phyloP scores from a whole-genome alignment of 2,113 vertebrate genomes.

The Microcebus murinus region DNA sequence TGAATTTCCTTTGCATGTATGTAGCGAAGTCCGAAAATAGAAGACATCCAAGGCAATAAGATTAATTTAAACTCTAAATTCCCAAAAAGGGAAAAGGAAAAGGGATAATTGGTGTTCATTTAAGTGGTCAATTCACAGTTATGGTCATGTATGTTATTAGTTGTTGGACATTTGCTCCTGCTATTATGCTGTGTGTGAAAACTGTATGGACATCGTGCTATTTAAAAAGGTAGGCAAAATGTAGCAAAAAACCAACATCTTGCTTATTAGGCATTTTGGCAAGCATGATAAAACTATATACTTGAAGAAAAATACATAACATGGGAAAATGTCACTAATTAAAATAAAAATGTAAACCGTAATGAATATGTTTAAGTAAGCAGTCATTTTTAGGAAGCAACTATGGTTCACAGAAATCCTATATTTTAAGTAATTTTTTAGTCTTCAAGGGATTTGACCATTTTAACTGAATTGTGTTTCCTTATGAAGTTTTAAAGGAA shows the following conservation, averaged over 20 bases:
- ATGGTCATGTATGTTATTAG: background rate
- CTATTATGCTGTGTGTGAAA: background rate
- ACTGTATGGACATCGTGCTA: background rate
- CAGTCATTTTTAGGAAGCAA: background rate
- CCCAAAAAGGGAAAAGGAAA: background rate
- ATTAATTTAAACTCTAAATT: conserved; percentile 43
- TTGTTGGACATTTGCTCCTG: background rate
- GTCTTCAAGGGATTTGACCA: background rate
- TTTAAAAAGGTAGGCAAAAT: conserved; percentile 3
- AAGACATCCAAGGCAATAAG: background rate
- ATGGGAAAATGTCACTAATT: background rate
- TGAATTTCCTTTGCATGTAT: background rate
- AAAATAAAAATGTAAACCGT: background rate
- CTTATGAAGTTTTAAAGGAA: conserved; percentile 28
- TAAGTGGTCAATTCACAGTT: background rate
- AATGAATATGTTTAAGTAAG: conserved; percentile 26
- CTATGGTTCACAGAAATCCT: background rate
- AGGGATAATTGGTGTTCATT: background rate
- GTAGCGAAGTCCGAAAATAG: background rate
- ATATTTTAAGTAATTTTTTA: conserved; percentile 29
- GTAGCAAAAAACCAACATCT: background rate
- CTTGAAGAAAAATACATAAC: background rate
- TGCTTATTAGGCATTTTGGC: conserved; percentile 52
- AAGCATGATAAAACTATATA: background rate
- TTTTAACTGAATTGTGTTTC: background rate